Percentiles rank a stretch among this genome's conserved stretches.
Evolutionary conservation across 2,888 invertebrate species (phyloP).

Genomic region (Anorthoa munda): DNA sequence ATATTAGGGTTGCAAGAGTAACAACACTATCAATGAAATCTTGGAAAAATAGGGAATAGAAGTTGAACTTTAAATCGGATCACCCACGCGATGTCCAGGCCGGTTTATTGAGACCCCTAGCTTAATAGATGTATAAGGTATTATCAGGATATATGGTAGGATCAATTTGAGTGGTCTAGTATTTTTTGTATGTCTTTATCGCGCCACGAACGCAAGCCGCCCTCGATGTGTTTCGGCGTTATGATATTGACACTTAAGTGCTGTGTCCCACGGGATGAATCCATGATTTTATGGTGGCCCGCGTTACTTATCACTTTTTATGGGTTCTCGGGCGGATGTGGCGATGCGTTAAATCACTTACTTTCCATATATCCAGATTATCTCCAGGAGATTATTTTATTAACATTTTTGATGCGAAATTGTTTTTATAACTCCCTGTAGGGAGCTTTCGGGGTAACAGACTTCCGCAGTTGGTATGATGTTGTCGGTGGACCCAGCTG

Average conservation of each 20-base stretch:
- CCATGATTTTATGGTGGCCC: conserved; percentile 79
- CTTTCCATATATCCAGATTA: conserved; percentile 63
- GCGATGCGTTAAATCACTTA: conserved; percentile 64
- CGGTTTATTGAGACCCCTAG: conserved; percentile 38
- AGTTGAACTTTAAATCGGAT: conserved; percentile 26
- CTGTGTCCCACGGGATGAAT: conserved; percentile 75
- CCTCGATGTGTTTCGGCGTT: conserved; percentile 69
- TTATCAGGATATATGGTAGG: conserved; percentile 36
- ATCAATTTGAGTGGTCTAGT: conserved; percentile 64
- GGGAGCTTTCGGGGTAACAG: not conserved
- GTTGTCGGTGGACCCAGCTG: not conserved
- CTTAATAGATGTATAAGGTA: conserved; percentile 22
- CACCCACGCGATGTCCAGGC: conserved; percentile 52
- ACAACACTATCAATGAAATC: conserved; percentile 5
- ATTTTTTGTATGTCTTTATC: conserved; percentile 69
- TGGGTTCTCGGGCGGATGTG: conserved; percentile 68
- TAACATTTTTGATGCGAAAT: conserved; percentile 51
- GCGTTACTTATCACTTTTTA: conserved; percentile 82
- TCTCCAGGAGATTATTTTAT: conserved; percentile 51
- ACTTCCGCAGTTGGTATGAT: not conserved
- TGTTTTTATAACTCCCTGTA: conserved; percentile 1
- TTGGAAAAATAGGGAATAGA: conserved; percentile 19
- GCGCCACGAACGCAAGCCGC: conserved; percentile 77
- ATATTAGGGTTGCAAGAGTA: conserved; percentile 10
- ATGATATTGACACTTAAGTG: conserved; percentile 78